These are phyloP conservation scores for Sebastolobus alascanus DNA, from an alignment of 2,797 vertebrate genomes.

Conservation along the genomic window DNA sequence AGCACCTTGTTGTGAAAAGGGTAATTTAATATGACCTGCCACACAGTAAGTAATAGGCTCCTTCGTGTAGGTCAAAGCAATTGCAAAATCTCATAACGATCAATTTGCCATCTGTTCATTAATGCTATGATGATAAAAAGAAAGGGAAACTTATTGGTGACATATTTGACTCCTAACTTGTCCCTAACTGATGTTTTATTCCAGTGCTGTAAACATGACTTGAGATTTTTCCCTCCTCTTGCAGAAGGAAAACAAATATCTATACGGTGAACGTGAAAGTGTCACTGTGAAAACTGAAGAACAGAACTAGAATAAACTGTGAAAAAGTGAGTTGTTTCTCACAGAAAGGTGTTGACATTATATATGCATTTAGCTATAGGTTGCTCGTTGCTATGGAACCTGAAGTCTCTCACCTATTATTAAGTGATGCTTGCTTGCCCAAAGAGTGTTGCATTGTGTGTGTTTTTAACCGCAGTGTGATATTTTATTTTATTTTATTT, in stretches of 20 bases:
- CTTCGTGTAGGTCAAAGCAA: conserved; percentile 32
- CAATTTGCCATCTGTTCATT: conserved; percentile 32
- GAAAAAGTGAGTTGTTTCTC: not conserved
- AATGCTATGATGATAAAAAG: not conserved
- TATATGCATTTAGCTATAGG: not conserved
- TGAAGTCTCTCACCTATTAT: not conserved
- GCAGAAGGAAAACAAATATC: not conserved
- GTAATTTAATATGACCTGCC: conserved; percentile 14
- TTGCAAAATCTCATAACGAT: conserved; percentile 18
- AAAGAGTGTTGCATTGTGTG: not conserved
- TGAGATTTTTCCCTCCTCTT: not conserved
- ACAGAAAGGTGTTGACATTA: not conserved
- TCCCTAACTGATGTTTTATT: not conserved
- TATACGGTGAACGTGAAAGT: not conserved
- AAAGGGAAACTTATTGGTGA: not conserved
- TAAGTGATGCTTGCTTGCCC: not conserved
- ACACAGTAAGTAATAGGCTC: conserved; percentile 19
- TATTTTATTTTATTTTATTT: not conserved
- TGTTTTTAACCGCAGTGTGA: not conserved
- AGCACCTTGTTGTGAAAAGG: conserved; percentile 1
- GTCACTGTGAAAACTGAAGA: not conserved
- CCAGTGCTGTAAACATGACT: not conserved
- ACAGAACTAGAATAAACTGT: not conserved
- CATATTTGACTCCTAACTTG: not conserved
- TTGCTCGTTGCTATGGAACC: not conserved